Percentiles rank a stretch among this genome's conserved stretches.
Evolutionary conservation across 2,888 invertebrate species (phyloP).

Genomic region (Agonopterix subpropinquella): DNA sequence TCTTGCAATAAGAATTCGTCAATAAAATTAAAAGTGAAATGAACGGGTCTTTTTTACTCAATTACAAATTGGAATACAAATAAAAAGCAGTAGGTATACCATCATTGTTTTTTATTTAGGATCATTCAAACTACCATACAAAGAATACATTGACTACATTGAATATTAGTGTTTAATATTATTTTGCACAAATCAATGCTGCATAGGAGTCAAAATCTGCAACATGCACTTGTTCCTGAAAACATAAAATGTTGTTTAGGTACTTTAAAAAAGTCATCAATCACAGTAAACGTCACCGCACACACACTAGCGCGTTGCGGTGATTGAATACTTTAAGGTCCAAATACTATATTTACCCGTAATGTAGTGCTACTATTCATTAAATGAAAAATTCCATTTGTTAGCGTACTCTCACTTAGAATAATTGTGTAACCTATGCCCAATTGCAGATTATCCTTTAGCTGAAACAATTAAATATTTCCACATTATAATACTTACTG

Average conservation of each 20-base stretch:
- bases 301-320: no score
- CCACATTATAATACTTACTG: no score
- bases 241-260: conserved; percentile 17
- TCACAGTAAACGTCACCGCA: no score
- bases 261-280: no score
- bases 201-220: conserved; percentile 79
- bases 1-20: conserved; percentile 52
- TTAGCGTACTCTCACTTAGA: conserved; percentile 80
- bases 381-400: conserved; percentile 81
- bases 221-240: conserved; percentile 82
- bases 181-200: conserved; percentile 41
- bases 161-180: not conserved
- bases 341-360: conserved; percentile 59
- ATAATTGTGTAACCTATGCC: conserved; percentile 85
- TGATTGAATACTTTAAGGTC: no score
- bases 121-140: no score
- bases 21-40: conserved; percentile 55
- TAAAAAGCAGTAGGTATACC: not conserved
- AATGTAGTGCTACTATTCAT: conserved; percentile 80
- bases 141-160: not conserved
- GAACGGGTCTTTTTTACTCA: not conserved
- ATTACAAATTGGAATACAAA: conserved; percentile 1
- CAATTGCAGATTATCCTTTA: conserved; percentile 56
- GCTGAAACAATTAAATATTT: conserved; percentile 25
- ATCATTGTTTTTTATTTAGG: not conserved